Percentiles rank a stretch among this genome's conserved stretches.
These are phyloP conservation scores for Montipora efflorescens DNA, from an alignment of 64 coral and sea anemone species.

Conservation along the genomic window DNA sequence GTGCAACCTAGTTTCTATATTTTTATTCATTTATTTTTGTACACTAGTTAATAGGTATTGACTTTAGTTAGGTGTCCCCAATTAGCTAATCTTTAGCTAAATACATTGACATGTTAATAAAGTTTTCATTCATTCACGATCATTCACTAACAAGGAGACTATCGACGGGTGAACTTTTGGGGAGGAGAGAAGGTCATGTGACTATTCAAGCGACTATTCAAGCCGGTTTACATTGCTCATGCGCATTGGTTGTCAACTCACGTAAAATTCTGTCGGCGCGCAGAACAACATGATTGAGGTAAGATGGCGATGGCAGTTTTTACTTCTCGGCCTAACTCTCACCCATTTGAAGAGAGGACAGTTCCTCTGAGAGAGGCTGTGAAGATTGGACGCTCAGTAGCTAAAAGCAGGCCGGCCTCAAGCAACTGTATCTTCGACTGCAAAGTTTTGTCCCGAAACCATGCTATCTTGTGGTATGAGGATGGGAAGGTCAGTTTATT, in stretches of 20 bases:
- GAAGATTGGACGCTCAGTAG: constrained; percentile 97
- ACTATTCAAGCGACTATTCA: neutral
- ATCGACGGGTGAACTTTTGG: neutral
- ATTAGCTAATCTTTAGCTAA: neutral
- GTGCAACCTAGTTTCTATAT: no score
- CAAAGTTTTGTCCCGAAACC: constrained; percentile 98
- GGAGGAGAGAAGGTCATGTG: constrained; percentile 2
- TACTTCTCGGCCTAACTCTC: constrained; percentile 95
- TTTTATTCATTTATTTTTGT: neutral
- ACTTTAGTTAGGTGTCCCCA: neutral
- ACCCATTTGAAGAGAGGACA: constrained; percentile 96
- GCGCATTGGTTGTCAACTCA: constrained; percentile 33
- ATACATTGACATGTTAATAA: constrained; percentile 3
- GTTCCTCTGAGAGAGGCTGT: constrained; percentile 78
- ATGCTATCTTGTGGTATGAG: constrained; percentile 99
- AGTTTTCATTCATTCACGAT: constrained; percentile 3
- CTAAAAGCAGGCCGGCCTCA: constrained; percentile 87
- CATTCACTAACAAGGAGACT: no score
- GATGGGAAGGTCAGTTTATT: constrained; percentile 87
- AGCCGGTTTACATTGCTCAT: constrained; percentile 7
- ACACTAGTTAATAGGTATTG: neutral
- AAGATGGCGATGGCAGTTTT: constrained; percentile 99
- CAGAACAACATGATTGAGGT: constrained; percentile 79
- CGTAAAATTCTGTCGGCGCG: constrained; percentile 44
- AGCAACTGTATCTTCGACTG: constrained; percentile 98